phyloP scores from a whole-genome alignment of 2,888 invertebrate species.

The Trypoxylon attenuatum region DNA sequence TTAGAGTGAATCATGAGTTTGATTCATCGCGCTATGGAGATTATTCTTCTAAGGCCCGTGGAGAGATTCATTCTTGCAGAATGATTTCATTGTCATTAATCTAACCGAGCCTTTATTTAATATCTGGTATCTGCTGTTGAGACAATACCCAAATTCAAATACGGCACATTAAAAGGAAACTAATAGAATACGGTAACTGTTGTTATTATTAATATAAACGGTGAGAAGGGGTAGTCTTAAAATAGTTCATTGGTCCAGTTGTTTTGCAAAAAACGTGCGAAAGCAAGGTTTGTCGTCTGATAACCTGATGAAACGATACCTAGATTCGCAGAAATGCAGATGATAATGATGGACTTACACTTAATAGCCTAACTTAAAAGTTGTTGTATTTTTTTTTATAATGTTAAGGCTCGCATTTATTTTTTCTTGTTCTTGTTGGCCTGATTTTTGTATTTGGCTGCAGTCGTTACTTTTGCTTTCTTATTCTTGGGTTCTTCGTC shows the following conservation, averaged over 20 bases:
- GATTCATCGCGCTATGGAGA: slow-evolving; percentile 22
- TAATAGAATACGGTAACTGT: no score
- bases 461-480: slow-evolving; percentile 83
- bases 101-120: no score
- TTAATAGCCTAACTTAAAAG: slow-evolving; percentile 70
- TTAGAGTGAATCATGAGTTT: slow-evolving; percentile 18
- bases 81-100: neutral
- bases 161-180: no score
- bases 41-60: slow-evolving; percentile 33
- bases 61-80: neutral
- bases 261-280: slow-evolving; percentile 53
- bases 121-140: no score
- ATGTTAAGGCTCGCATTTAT: slow-evolving; percentile 64
- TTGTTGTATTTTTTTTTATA: slow-evolving; percentile 53
- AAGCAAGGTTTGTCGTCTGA: slow-evolving; percentile 49
- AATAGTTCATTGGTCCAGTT: slow-evolving; percentile 48
- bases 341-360: slow-evolving; percentile 71
- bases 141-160: no score
- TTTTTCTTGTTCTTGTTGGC: slow-evolving; percentile 73
- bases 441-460: slow-evolving; percentile 83
- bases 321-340: slow-evolving; percentile 66
- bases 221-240: no score
- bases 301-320: slow-evolving; percentile 64
- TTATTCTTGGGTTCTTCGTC: slow-evolving; percentile 88
- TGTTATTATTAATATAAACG: no score